Evolutionary conservation across 1,140 invertebrate species (phyloP).

Genomic region (Anagrus nilaparvatae): DNA sequence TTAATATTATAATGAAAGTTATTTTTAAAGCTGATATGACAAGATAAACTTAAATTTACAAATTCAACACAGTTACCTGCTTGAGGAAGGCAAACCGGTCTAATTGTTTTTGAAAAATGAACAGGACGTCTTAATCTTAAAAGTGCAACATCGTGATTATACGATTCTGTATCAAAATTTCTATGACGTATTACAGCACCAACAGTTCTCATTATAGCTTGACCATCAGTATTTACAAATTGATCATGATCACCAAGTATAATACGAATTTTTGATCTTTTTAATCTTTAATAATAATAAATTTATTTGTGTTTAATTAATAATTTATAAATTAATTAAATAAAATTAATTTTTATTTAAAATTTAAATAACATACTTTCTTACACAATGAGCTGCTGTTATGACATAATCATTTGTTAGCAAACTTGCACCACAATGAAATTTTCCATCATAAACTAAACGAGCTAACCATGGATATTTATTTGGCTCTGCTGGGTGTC

Average conservation of each 20-base stretch:
- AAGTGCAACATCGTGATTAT: slow-evolving; percentile 80
- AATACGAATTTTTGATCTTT: slow-evolving; percentile 66
- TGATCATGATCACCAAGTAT: slow-evolving; percentile 75
- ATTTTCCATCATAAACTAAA: slow-evolving; percentile 73
- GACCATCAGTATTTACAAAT: slow-evolving; percentile 61
- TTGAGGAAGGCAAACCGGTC: slow-evolving; percentile 67
- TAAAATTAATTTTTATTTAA: no score
- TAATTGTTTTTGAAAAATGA: slow-evolving; percentile 64
- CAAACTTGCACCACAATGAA: slow-evolving; percentile 82
- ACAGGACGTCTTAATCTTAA: slow-evolving; percentile 67
- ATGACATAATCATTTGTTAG: slow-evolving; percentile 61
- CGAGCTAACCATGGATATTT: slow-evolving; percentile 81
- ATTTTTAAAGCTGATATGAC: no score
- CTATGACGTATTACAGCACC: slow-evolving; percentile 66
- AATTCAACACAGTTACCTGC: no score
- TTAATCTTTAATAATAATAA: slow-evolving; percentile 44
- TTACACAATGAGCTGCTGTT: slow-evolving; percentile 57
- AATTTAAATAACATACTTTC: slow-evolving; percentile 49
- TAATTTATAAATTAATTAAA: no score
- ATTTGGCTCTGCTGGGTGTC: slow-evolving; percentile 64
- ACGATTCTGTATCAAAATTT: slow-evolving; percentile 72
- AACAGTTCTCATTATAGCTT: slow-evolving; percentile 67
- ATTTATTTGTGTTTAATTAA: no score
- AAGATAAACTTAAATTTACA: no score
- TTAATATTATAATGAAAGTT: no score